phyloP scores from a whole-genome alignment of 2,797 vertebrate genomes.

The Meda fulgida region DNA sequence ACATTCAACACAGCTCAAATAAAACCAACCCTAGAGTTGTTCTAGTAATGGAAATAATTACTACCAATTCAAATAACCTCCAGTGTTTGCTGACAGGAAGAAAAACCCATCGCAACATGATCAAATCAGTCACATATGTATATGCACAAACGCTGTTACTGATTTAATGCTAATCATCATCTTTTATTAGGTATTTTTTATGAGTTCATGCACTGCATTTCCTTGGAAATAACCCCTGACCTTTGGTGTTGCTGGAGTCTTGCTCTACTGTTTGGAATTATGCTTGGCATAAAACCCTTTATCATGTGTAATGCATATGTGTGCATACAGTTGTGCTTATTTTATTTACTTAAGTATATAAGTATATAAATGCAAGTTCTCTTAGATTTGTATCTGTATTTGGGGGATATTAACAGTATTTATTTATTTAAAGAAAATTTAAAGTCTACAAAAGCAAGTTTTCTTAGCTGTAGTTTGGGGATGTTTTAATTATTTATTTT shows the following conservation, averaged over 20 bases:
- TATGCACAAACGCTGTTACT: not conserved
- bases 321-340: not conserved
- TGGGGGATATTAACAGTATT: not conserved
- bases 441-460: not conserved
- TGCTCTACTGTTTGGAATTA: not conserved
- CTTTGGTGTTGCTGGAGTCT: not conserved
- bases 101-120: not conserved
- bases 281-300: not conserved
- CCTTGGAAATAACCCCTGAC: not conserved
- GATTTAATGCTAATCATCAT: not conserved
- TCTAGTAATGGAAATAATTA: no score
- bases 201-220: not conserved
- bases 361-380: not conserved
- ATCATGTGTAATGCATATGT: not conserved
- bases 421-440: not conserved
- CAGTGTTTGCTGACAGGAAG: not conserved
- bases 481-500: not conserved
- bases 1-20: no score
- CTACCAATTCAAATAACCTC: not conserved
- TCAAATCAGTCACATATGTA: not conserved
- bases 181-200: no score
- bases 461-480: not conserved
- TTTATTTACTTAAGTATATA: conserved; percentile 5
- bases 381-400: not conserved
- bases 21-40: no score